Conservation (phyloP, 1,140 invertebrate genomes). For the Druon quercuslanigerum region DNA sequence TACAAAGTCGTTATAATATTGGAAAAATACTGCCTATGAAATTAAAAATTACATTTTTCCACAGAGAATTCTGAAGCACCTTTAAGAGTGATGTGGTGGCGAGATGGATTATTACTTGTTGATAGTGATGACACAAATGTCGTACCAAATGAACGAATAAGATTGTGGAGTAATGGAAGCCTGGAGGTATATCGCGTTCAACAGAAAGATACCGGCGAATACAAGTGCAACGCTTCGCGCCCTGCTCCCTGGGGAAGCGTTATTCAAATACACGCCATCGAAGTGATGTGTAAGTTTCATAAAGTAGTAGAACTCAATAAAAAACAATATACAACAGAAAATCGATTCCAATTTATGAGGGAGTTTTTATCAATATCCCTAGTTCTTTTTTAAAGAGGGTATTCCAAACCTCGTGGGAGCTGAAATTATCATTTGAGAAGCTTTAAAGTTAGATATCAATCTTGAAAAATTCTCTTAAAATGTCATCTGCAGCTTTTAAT, state of each 20-base stretch:
- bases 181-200: constrained; percentile 80
- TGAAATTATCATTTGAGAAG: no score
- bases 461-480: no score
- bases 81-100: constrained; percentile 78
- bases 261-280: constrained; percentile 82
- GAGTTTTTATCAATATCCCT: no score
- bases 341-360: no score
- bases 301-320: background rate
- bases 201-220: constrained; percentile 82
- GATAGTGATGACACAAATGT: constrained; percentile 78
- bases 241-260: constrained; percentile 78
- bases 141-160: constrained; percentile 75
- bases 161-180: constrained; percentile 82
- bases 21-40: no score
- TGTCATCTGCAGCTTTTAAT: no score
- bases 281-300: constrained; percentile 83
- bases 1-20: no score
- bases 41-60: background rate
- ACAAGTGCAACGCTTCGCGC: constrained; percentile 82
- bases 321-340: background rate
- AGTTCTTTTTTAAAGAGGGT: no score
- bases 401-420: no score
- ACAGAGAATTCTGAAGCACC: constrained; percentile 31
- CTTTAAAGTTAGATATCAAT: no score
- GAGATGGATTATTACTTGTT: constrained; percentile 78